Evolutionary conservation across 2,888 invertebrate species (phyloP).

Genomic region (Raillietiella orientalis): DNA sequence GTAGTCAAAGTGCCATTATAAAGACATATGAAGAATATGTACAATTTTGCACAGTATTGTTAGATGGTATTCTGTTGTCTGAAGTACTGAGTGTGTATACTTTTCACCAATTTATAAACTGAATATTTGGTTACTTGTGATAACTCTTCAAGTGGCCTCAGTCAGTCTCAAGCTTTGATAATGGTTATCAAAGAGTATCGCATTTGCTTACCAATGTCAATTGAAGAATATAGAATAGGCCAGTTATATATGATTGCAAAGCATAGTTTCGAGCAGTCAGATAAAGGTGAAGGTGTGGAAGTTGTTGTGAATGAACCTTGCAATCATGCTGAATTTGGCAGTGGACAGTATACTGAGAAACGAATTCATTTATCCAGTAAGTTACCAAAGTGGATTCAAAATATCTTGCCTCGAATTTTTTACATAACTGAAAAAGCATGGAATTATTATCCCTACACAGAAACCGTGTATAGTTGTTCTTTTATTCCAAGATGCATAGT

Average conservation of each 20-base stretch:
- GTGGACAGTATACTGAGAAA: slow-evolving; percentile 65
- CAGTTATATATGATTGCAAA: slow-evolving; percentile 83
- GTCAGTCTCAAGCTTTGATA: no score
- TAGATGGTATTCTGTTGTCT: no score
- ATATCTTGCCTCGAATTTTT: slow-evolving; percentile 56
- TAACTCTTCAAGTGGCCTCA: no score
- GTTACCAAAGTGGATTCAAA: slow-evolving; percentile 61
- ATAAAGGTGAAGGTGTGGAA: slow-evolving; percentile 64
- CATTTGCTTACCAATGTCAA: slow-evolving; percentile 5
- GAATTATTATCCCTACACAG: slow-evolving; percentile 75
- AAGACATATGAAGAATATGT: no score
- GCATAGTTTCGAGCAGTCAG: slow-evolving; percentile 67
- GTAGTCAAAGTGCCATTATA: no score
- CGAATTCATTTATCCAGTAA: slow-evolving; percentile 48
- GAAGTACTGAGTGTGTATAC: no score
- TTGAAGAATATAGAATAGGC: slow-evolving; percentile 48
- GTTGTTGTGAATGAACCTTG: slow-evolving; percentile 52
- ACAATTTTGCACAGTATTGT: no score
- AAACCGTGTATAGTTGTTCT: slow-evolving; percentile 29
- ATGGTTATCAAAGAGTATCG: no score
- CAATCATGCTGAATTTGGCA: slow-evolving; percentile 39
- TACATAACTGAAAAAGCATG: slow-evolving; percentile 78
- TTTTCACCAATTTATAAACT: no score
- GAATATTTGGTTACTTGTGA: no score
- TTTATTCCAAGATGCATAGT: no score